phyloP scores from a whole-genome alignment of 2,797 vertebrate species.

The Oreonectes daqikongensis region DNA sequence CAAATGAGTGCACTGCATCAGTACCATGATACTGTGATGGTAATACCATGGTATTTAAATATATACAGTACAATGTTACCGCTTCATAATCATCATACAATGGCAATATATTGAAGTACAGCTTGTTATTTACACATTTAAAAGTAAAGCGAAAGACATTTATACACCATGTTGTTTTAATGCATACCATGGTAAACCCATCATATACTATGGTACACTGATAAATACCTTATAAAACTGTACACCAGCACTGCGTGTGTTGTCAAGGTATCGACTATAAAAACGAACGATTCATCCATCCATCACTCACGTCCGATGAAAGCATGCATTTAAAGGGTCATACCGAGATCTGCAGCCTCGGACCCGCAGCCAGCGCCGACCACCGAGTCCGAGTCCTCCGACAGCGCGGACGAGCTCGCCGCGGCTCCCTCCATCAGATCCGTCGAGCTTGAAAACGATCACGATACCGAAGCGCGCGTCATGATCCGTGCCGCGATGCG shows the following conservation, averaged over 20 bases:
- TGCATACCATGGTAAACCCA: too few species aligned
- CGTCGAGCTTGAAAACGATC: neutral
- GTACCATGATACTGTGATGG: too few species aligned
- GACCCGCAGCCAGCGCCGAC: constrained; percentile 66
- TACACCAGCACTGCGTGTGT: too few species aligned
- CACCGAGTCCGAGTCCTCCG: constrained; percentile 63
- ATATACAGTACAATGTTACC: neutral
- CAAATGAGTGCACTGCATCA: too few species aligned
- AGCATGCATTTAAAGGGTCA: constrained; percentile 27
- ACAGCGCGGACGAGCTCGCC: constrained; percentile 66
- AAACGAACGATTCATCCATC: neutral
- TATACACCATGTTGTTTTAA: too few species aligned
- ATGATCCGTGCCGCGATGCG: neutral
- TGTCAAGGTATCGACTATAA: neutral
- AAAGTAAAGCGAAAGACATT: too few species aligned
- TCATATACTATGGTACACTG: too few species aligned
- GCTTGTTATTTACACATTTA: too few species aligned
- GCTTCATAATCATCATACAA: too few species aligned
- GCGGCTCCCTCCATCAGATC: constrained; percentile 73
- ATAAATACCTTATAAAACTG: too few species aligned
- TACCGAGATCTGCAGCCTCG: constrained; percentile 71
- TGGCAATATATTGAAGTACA: too few species aligned
- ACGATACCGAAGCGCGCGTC: neutral
- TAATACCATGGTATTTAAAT: neutral
- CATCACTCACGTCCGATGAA: neutral